Conservation (phyloP, 2,797 vertebrate species). For the Nannoperca australis region DNA sequence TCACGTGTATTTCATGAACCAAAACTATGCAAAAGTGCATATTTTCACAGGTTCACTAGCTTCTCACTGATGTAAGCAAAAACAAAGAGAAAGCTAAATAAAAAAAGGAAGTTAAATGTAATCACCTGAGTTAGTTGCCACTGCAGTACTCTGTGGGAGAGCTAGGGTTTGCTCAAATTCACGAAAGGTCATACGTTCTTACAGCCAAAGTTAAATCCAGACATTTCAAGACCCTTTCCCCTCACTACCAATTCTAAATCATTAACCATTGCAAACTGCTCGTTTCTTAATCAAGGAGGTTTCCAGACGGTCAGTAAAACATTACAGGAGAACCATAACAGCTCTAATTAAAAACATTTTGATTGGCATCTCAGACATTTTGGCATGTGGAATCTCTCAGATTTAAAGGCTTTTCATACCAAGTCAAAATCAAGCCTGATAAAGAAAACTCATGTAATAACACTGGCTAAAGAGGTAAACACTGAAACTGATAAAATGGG, state of each 20-base stretch:
- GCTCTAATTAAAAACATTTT: constrained; percentile 60
- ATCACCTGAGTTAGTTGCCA: constrained; percentile 74
- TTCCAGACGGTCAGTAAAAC: constrained; percentile 56
- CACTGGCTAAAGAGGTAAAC: constrained; percentile 34
- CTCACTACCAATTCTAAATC: constrained; percentile 44
- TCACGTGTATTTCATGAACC: constrained; percentile 67
- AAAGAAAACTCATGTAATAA: constrained; percentile 36
- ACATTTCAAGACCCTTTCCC: constrained; percentile 27
- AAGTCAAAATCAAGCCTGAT: constrained; percentile 47
- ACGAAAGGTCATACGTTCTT: constrained; percentile 38
- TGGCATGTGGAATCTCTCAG: constrained; percentile 33
- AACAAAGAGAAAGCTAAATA: constrained; percentile 32
- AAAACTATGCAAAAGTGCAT: constrained; percentile 89
- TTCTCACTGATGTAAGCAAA: constrained; percentile 61
- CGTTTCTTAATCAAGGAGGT: constrained; percentile 43
- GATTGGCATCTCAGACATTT: constrained; percentile 36
- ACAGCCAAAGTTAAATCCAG: constrained; percentile 36
- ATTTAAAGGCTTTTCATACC: constrained; percentile 45
- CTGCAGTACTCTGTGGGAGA: constrained; percentile 45
- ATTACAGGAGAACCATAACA: constrained; percentile 39
- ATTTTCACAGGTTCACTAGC: constrained; percentile 67
- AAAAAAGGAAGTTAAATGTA: constrained; percentile 31
- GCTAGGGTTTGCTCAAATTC: constrained; percentile 35
- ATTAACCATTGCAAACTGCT: constrained; percentile 36
- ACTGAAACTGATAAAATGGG: constrained; percentile 61